Evolutionary conservation across 2,797 vertebrate species (phyloP).

Genomic region (Myoxocephalus aenaeus): DNA sequence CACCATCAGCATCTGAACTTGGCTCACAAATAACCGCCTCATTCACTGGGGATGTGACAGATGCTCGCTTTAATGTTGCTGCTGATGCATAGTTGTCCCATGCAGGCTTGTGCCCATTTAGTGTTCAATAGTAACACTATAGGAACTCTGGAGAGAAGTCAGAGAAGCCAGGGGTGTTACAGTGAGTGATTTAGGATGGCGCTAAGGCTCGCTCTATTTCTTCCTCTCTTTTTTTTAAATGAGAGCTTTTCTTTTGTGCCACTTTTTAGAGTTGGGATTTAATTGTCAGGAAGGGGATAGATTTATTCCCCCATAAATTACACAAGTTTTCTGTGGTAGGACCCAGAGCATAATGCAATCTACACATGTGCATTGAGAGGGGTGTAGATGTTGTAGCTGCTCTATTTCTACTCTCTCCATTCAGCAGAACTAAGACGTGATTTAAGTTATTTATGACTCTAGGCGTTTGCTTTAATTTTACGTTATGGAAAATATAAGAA

Average conservation of each 20-base stretch:
- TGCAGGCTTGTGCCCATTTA: conserved; percentile 41
- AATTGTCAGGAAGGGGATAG: conserved; percentile 78
- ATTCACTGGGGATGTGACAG: conserved; percentile 77
- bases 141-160: conserved; percentile 42
- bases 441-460: neutral
- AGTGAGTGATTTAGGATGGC: conserved; percentile 69
- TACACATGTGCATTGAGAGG: conserved; percentile 73
- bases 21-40: conserved; percentile 69
- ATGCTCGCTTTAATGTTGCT: conserved; percentile 76
- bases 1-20: conserved; percentile 72
- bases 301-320: conserved; percentile 84
- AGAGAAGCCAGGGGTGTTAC: conserved; percentile 26
- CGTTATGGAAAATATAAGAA: neutral
- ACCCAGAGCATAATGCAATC: conserved; percentile 76
- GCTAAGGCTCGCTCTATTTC: conserved; percentile 44
- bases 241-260: conserved; percentile 78
- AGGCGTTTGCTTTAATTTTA: conserved; percentile 10
- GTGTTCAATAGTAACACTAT: conserved; percentile 48
- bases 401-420: conserved; percentile 30
- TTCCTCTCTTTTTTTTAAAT: conserved; percentile 47
- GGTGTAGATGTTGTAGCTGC: conserved; percentile 57
- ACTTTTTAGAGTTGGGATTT: conserved; percentile 77
- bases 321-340: conserved; percentile 72
- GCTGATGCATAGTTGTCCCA: conserved; percentile 54
- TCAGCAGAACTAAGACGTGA: conserved; percentile 20